Base-by-base conservation (phyloP, 2,113 vertebrate species). In the Panurus biarmicus region DNA sequence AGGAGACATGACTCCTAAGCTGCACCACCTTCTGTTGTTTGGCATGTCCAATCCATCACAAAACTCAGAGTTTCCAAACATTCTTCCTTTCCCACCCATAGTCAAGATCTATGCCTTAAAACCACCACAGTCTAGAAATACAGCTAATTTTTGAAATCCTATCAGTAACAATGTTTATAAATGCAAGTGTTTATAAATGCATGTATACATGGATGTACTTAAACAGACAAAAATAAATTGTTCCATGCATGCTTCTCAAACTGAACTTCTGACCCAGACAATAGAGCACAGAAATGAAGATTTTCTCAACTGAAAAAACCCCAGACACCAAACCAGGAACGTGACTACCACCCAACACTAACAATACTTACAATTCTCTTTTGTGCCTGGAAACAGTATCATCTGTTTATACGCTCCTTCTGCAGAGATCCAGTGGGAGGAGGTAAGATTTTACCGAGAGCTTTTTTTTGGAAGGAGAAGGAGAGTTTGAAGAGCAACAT, bases 351-450 rank as follows among this genome's bases (percentile, higher is more conserved):
- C 40, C 40, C 74, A 79, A 54, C 66, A 70, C 45, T 20, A 56
- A 48, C 56, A 72, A 72, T 94, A 96, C 90, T 96, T 94, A 95
- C 75, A 95, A 75, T 79, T 69, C 38, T 26, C 78, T 93, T 91
- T 91, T 62, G 67, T 66, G 87, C 82, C 74, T 75, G 71, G 67
- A 42, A 94, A 70, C 58, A 57, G 50, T 45, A 91, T 14, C 1
- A 0, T 56, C 81, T 85, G 44, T 91, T 76, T 79, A 73, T 3
- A 83, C 0, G 0, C 42, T 83, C 75, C 85, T 80, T 38, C 82
- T 66, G 82, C 72, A 76, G 78, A 91, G 71, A 87, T 79, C 82
- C 96, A 70, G 38, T 31, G 35, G 67, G 85, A 85, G 83, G 61
- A 87, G 38, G 44, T 14, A 87, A 76, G 3, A 2, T 73, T 90